phyloP scores from a whole-genome alignment of 2,113 vertebrate genomes.

The Neolamprologus tretocephalus region DNA sequence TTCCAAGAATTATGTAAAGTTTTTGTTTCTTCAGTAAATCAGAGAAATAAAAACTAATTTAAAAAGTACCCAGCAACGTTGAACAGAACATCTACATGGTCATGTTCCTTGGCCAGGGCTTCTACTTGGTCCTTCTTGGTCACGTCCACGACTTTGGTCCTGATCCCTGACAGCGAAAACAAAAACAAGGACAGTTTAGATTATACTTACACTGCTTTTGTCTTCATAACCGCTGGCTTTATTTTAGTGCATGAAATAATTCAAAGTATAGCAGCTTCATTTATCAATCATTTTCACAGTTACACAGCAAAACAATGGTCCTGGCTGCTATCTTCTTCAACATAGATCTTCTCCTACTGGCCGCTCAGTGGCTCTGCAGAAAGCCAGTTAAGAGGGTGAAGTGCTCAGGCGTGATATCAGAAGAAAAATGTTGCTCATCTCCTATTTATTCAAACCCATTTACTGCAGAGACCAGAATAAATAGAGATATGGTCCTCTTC shows the following conservation, averaged over 20 bases:
- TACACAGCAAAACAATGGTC: background rate
- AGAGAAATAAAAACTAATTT: background rate
- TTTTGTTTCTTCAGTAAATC: background rate
- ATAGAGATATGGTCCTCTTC: background rate
- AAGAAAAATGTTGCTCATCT: background rate
- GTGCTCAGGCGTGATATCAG: background rate
- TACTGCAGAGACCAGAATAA: background rate
- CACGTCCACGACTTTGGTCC: slow-evolving; percentile 81
- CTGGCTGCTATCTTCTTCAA: background rate
- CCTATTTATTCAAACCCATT: background rate
- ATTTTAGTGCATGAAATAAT: background rate
- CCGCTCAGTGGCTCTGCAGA: background rate
- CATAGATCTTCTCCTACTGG: background rate
- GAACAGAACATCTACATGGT: slow-evolving; percentile 85
- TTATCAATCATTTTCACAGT: background rate
- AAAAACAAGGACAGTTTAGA: background rate
- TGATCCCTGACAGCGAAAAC: slow-evolving; percentile 76
- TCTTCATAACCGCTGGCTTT: background rate
- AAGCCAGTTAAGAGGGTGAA: background rate
- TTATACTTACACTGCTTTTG: background rate
- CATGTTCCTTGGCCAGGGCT: slow-evolving; percentile 80
- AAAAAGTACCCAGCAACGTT: slow-evolving; percentile 88
- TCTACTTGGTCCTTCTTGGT: slow-evolving; percentile 91
- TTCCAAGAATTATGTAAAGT: background rate
- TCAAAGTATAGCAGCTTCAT: background rate